Percentiles rank a stretch among this genome's conserved stretches.
phyloP scores from a whole-genome alignment of 2,797 vertebrate genomes.

The Molossus alvarezi region DNA sequence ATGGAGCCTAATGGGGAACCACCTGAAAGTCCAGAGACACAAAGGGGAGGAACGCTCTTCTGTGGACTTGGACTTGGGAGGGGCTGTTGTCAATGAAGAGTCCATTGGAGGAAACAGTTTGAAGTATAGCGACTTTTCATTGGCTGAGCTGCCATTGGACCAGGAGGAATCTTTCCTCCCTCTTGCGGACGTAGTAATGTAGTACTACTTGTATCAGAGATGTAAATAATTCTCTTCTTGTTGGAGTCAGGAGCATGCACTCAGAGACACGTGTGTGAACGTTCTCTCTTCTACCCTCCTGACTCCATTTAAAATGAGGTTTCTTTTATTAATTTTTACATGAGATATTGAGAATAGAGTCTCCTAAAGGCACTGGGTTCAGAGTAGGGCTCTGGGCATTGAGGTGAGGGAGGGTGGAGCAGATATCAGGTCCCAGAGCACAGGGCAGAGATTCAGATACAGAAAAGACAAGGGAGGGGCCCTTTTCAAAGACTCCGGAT shows the following conservation, averaged over 20 bases:
- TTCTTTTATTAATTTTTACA: neutral
- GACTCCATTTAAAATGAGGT: neutral
- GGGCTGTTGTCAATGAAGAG: neutral
- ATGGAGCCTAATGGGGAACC: neutral
- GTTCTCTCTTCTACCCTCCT: neutral
- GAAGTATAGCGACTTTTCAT: neutral
- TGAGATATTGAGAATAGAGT: neutral
- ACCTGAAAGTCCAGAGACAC: neutral
- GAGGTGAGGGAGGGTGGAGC: neutral
- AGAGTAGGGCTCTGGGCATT: neutral
- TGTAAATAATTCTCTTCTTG: neutral
- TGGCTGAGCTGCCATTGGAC: neutral
- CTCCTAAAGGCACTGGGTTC: neutral
- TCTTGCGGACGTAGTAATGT: neutral
- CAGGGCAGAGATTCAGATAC: neutral
- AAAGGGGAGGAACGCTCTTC: neutral
- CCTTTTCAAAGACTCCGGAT: neutral
- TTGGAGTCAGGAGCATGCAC: neutral
- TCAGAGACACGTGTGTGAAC: neutral
- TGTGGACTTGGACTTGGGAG: neutral
- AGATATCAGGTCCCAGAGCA: neutral
- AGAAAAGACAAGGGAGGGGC: neutral
- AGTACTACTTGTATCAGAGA: neutral
- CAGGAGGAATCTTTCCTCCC: neutral
- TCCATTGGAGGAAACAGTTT: neutral